Percentiles rank a stretch among this genome's conserved stretches.
These are phyloP conservation scores for Melolontha melolontha DNA, from an alignment of 2,888 invertebrate genomes.

Conservation along the genomic window DNA sequence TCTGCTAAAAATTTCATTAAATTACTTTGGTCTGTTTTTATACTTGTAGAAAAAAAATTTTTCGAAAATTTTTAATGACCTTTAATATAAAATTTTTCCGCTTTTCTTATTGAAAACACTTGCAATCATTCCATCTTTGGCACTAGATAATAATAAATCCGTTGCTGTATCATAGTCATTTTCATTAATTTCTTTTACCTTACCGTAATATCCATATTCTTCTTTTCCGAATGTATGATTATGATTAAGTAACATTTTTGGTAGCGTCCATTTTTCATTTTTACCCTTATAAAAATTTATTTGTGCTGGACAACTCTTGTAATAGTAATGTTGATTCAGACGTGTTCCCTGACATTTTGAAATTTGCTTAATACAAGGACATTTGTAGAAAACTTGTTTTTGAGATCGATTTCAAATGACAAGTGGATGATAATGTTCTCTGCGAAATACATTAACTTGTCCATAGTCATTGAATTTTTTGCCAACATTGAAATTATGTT, in stretches of 20 bases:
- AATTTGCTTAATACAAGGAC: conserved; percentile 42
- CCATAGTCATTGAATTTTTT: no score
- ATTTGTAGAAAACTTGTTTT: conserved; percentile 39
- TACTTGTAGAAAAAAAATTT: no score
- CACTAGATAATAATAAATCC: no score
- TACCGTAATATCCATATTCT: conserved; percentile 23
- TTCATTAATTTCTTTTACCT: conserved; percentile 10
- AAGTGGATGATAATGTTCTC: no score
- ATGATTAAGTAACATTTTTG: conserved; percentile 30
- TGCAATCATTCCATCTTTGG: no score
- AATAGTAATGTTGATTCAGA: conserved; percentile 44
- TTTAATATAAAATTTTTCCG: not conserved
- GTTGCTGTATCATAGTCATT: conserved; percentile 4
- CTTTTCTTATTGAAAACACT: conserved; percentile 1
- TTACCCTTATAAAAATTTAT: conserved; percentile 40
- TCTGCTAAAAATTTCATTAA: no score
- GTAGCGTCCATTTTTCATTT: conserved; percentile 37
- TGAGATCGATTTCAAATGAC: not conserved
- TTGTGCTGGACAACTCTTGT: conserved; percentile 42
- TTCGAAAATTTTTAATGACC: no score
- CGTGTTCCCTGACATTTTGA: conserved; percentile 41
- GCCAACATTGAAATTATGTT: no score
- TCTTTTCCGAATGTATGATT: conserved; percentile 10
- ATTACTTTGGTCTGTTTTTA: no score
- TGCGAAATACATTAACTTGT: no score